Evolutionary conservation across 2,888 invertebrate genomes (phyloP), one percentile per base, ranked within the genome.

Genomic region (Metopia argyrocephala): DNA sequence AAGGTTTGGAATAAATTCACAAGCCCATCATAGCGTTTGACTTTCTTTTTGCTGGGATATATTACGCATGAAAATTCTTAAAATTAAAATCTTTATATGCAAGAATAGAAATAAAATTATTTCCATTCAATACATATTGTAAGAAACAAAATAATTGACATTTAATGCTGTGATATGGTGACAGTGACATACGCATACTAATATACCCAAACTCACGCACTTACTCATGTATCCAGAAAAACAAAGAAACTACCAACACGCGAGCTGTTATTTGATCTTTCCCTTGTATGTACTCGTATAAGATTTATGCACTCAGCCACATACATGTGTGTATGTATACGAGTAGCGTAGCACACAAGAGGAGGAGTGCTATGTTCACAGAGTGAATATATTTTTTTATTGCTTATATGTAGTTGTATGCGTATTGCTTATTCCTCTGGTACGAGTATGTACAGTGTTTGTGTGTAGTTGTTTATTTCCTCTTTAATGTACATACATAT

Each of bases 121-220:
- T 74, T 66, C 52, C 52, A 28, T 61, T 68, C 20, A 66, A 68
- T 27, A 61, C 28, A 66, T 59, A 27, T 48, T 28, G 27, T 12
- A 50, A 68, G n/a, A 69, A 64, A 64, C 46, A 64, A 64, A 31
- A 56, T 45, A 25, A 56, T 68, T 46, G 68, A 54, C 75, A 75
- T 45, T 38, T 57, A 62, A 61, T 23, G 61, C 27, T 57, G 52
- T 45, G 25, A 45, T 71, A 46, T 73, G n/a, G n/a, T n/a, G 65
- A 74, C 31, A 74, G n/a, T 57, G 25, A 38, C 23, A 65, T 25
- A 57, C 56, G 74, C 57, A 74, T 12, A 56, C 18, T 23, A 20
- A 21, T 25, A 52, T 15, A 31, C 3, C 38, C 2, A 20, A 23
- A 71, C 50, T 2, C 15, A 48, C 20, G 12, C 20, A 38, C 15